phyloP scores from a whole-genome alignment of 2,888 invertebrate genomes.

The Drosophila pseudotakahashii region DNA sequence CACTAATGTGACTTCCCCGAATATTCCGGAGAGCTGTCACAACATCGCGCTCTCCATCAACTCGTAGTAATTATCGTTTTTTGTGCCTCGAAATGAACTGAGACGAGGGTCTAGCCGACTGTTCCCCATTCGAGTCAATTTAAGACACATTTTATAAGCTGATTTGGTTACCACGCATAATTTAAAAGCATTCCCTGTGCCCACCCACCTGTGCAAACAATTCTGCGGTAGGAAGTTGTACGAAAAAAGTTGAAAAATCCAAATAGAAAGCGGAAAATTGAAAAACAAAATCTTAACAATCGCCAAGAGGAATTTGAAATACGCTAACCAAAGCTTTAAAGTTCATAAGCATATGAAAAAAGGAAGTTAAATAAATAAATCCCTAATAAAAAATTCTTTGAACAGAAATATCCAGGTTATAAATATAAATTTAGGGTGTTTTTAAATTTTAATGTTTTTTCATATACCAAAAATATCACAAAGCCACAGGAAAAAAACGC shows the following conservation, averaged over 20 bases:
- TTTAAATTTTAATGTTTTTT: constrained; percentile 1
- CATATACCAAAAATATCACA: constrained; percentile 7
- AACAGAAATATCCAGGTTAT: neutral
- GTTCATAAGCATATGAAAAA: neutral
- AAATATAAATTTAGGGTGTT: constrained; percentile 14
- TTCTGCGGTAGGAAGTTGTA: constrained; percentile 31
- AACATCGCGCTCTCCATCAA: constrained; percentile 15
- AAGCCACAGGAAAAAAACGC: constrained; percentile 23
- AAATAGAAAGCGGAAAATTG: constrained; percentile 40
- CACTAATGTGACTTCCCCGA: constrained; percentile 47
- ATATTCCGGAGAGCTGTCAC: constrained; percentile 18
- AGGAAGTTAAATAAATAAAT: constrained; percentile 8
- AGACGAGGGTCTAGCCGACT: constrained; percentile 27
- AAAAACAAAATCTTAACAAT: constrained; percentile 3
- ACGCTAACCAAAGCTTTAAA: constrained; percentile 16
- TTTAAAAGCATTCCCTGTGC: constrained; percentile 39
- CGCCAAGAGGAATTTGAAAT: constrained; percentile 11
- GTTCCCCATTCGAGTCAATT: constrained; percentile 25
- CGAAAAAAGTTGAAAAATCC: constrained; percentile 28
- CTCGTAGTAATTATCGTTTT: constrained; percentile 45
- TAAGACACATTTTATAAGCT: constrained; percentile 42
- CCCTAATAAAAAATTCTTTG: neutral
- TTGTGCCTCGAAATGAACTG: constrained; percentile 25
- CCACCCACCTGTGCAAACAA: constrained; percentile 42
- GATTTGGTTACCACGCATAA: constrained; percentile 42